Percentiles rank a stretch among this genome's conserved stretches.
phyloP scores from a whole-genome alignment of 2,888 invertebrate species.

The Coleophora deauratella region DNA sequence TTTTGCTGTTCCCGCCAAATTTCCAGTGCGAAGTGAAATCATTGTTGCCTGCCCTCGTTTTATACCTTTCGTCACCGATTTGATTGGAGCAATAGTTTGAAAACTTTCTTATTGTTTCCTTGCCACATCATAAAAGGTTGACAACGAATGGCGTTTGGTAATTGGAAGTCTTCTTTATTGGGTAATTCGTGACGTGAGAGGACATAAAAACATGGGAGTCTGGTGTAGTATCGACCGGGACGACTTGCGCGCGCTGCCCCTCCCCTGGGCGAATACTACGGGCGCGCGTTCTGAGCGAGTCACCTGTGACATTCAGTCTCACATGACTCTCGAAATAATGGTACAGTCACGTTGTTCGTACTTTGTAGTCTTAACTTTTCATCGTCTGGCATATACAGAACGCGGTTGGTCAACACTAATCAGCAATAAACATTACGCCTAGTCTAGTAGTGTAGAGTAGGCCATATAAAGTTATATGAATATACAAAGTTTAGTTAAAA shows the following conservation, averaged over 20 bases:
- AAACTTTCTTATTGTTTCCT: conserved; percentile 16
- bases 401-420: no score
- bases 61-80: no score
- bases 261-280: conserved; percentile 16
- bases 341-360: no score
- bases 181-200: conserved; percentile 60
- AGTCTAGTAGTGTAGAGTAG: no score
- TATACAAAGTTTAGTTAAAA: no score
- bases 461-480: conserved; percentile 7
- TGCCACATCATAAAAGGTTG: conserved; percentile 27
- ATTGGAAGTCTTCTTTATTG: conserved; percentile 57
- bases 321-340: no score
- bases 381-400: no score
- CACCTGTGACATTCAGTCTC: conserved; percentile 19
- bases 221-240: conserved; percentile 67
- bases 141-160: conserved; percentile 37
- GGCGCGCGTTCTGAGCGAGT: conserved; percentile 24
- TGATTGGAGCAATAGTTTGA: no score
- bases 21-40: no score
- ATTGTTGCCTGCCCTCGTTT: no score
- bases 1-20: conserved; percentile 1
- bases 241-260: conserved; percentile 56
- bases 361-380: no score
- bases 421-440: no score
- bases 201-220: conserved; percentile 70